A percentile compares a stretch with the other conserved stretches of the same genome.
Conservation (phyloP, 37 sponge, comb jelly and placozoan genomes). For the Amphimedon queenslandica region DNA sequence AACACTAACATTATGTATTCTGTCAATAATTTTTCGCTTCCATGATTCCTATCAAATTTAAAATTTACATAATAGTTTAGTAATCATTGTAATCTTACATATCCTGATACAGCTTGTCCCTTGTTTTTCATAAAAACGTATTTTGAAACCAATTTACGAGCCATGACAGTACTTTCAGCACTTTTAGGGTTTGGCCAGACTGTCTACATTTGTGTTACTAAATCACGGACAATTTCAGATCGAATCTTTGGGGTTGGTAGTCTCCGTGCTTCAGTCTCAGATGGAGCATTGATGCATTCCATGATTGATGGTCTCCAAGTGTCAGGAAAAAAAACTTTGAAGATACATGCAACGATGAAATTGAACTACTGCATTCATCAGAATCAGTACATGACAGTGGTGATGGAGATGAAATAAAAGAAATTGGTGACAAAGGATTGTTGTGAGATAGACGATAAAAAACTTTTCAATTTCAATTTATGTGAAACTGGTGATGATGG, state of each 20-base stretch:
- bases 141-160: slow-evolving; percentile 6
- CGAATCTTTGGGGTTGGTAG: slow-evolving; percentile 9
- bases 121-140: slow-evolving; percentile 16
- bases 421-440: no score
- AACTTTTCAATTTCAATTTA: no score
- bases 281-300: neutral
- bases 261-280: neutral
- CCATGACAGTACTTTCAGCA: neutral
- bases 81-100: no score
- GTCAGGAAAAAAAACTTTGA: neutral
- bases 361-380: neutral
- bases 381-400: neutral
- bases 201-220: neutral
- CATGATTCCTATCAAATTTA: no score
- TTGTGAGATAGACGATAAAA: no score
- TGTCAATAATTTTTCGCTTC: no score
- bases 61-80: no score
- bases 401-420: neutral
- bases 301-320: slow-evolving; percentile 3
- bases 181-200: neutral
- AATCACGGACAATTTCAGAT: slow-evolving; percentile 3
- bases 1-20: no score
- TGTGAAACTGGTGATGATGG: no score
- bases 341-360: neutral
- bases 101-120: no score